Base-by-base conservation (phyloP, 2,888 invertebrate species). In the Epinotia brunnichana region DNA sequence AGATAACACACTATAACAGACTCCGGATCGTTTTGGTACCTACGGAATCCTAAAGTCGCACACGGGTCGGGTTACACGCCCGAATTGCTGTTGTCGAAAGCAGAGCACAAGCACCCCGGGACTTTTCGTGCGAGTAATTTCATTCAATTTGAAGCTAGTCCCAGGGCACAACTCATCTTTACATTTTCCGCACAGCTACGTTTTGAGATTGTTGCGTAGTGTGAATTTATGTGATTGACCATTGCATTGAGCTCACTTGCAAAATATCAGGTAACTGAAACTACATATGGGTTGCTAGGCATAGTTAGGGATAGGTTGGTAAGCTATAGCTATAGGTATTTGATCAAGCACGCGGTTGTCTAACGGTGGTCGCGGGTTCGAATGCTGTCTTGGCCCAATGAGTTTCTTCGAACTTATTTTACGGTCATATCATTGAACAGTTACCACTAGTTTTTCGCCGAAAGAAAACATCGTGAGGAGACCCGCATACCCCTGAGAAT, bases 61-160 rank as follows among this genome's bases (percentile, higher is more conserved):
- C 39, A 24, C 54, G 39, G 39, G 53, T 29, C 13, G 5, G 44
- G 64, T 54, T 66, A 53, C 39, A 66, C 54, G 54, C 67, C 56
- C 21, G 9, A 44, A 29, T 62, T 15, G 56, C 56, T 59, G 64
- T 70, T 64, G 64, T 64, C 70, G 64, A 17, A 59, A 57, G 17
- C 70, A 70, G 64, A 59, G 59, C n/a, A 59, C 61, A 53, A 39
- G 48, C 63, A 70, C 39, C 39, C 13, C 57, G 70, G 64, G 64
- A 64, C 24, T 35, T 63, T 51, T 70, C 70, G 70, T 70, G 70
- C 70, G 64, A 64, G 62, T 51, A 59, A 70, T 70, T 70, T 70
- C 64, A 64, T 70, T 70, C 64, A 70, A 70, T 70, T 70, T 70
- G 51, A 64, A 64, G 57, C 21, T 48, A 39, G 19, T 59, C 57